phyloP scores from a whole-genome alignment of 2,797 vertebrate species.

The Enteromius fasciolatus region DNA sequence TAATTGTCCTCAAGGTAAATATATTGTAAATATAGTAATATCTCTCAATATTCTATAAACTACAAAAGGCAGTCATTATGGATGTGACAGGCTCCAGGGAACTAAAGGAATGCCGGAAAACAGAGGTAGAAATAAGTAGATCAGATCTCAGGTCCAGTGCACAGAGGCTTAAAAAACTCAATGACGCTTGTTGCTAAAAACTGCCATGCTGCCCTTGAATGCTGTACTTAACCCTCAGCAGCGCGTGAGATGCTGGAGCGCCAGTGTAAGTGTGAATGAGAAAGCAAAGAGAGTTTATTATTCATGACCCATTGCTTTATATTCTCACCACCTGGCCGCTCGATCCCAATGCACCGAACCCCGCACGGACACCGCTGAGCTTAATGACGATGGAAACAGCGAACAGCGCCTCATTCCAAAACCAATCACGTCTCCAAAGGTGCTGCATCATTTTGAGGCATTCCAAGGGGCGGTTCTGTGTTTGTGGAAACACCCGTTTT shows the following conservation, averaged over 20 bases:
- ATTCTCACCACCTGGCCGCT: slow-evolving; percentile 37
- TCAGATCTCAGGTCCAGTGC: neutral
- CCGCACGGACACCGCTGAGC: slow-evolving; percentile 9
- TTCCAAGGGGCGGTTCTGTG: slow-evolving; percentile 2
- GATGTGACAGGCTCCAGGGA: neutral
- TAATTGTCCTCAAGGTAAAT: neutral
- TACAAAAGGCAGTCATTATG: neutral
- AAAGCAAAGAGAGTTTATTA: slow-evolving; percentile 38
- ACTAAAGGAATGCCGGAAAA: neutral
- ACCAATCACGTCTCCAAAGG: slow-evolving; percentile 38
- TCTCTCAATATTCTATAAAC: neutral
- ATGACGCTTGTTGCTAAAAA: slow-evolving; percentile 43
- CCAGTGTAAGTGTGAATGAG: slow-evolving; percentile 30
- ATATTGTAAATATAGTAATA: neutral
- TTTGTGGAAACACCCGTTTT: neutral
- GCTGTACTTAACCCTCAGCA: slow-evolving; percentile 36
- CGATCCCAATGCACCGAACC: slow-evolving; percentile 15
- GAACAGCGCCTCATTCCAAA: slow-evolving; percentile 35
- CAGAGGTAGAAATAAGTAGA: neutral
- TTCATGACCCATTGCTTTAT: slow-evolving; percentile 49
- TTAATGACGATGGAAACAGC: slow-evolving; percentile 26
- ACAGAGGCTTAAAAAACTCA: slow-evolving; percentile 11
- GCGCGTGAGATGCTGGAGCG: neutral
- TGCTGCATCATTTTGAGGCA: slow-evolving; percentile 46
- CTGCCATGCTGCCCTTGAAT: slow-evolving; percentile 29